Evolutionary conservation across 2,888 invertebrate genomes (phyloP).

Genomic region (Scaptomyza reducta): DNA sequence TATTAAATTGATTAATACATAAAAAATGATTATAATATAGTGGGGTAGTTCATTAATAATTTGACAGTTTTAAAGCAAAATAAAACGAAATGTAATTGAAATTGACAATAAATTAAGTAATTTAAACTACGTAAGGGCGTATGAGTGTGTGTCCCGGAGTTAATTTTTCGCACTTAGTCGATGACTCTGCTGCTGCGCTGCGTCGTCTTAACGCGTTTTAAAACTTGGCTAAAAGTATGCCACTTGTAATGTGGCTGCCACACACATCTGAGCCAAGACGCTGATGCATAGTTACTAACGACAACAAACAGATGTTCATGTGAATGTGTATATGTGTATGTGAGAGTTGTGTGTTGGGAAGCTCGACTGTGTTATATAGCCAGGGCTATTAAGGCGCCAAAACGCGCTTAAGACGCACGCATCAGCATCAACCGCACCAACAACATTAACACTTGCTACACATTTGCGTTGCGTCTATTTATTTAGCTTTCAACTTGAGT

Average conservation of each 20-base stretch:
- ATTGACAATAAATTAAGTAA: too few relatives aligned
- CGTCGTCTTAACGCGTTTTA: slow-evolving; percentile 39
- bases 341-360: not conserved
- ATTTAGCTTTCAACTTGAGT: slow-evolving; percentile 70
- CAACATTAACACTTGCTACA: slow-evolving; percentile 44
- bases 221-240: slow-evolving; percentile 41
- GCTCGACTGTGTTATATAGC: slow-evolving; percentile 39
- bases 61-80: too few relatives aligned
- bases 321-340: slow-evolving; percentile 1
- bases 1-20: too few relatives aligned
- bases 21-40: too few relatives aligned
- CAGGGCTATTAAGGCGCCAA: slow-evolving; percentile 61
- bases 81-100: too few relatives aligned
- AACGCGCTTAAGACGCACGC: slow-evolving; percentile 51
- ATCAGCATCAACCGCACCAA: slow-evolving; percentile 41
- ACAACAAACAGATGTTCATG: slow-evolving; percentile 14
- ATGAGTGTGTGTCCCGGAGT: not conserved
- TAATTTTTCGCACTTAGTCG: slow-evolving; percentile 39
- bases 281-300: slow-evolving; percentile 28
- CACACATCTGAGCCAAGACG: slow-evolving; percentile 9
- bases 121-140: not conserved
- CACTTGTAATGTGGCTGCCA: slow-evolving; percentile 23
- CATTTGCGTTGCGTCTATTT: slow-evolving; percentile 59
- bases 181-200: slow-evolving; percentile 10
- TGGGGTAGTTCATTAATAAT: too few relatives aligned